These are phyloP conservation scores for Halcyon badia DNA, from an alignment of 2,797 vertebrate genomes.

Conservation along the genomic window DNA sequence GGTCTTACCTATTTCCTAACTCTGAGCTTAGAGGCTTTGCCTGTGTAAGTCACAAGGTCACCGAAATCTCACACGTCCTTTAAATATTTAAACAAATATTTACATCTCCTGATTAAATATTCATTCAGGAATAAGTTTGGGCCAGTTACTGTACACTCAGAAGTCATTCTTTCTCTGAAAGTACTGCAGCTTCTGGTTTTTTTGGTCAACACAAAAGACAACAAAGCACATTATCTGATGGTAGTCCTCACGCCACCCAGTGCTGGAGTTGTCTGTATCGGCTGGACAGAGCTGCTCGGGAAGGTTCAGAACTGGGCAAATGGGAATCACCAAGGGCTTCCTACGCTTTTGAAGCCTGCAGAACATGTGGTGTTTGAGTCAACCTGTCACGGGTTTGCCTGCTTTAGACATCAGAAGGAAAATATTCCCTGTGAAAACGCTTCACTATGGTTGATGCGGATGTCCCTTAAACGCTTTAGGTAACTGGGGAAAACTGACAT, in stretches of 20 bases:
- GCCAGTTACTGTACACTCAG: conserved; percentile 1
- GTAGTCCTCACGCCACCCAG: not conserved
- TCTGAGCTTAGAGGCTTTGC: conserved; percentile 50
- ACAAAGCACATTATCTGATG: not conserved
- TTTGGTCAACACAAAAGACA: conserved; percentile 12
- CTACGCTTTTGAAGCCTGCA: not conserved
- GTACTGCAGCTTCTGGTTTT: not conserved
- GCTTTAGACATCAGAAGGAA: not conserved
- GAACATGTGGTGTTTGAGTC: not conserved
- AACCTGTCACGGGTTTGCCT: not conserved
- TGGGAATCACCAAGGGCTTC: not conserved
- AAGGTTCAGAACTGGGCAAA: not conserved
- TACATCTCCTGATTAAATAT: conserved; percentile 61
- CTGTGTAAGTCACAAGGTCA: conserved; percentile 28
- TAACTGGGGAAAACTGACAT: not conserved
- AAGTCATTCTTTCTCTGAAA: conserved; percentile 14
- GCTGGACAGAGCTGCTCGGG: not conserved
- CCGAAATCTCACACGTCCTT: fast-evolving
- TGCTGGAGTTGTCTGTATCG: not conserved
- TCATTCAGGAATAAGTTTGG: conserved; percentile 28
- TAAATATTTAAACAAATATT: conserved; percentile 56
- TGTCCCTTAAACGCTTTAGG: fast-evolving
- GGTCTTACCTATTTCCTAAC: not conserved
- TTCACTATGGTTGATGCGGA: fast-evolving
- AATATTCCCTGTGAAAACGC: fast-evolving